Conservation (phyloP, 1,140 invertebrate genomes). For the Rhyzopertha dominica region DNA sequence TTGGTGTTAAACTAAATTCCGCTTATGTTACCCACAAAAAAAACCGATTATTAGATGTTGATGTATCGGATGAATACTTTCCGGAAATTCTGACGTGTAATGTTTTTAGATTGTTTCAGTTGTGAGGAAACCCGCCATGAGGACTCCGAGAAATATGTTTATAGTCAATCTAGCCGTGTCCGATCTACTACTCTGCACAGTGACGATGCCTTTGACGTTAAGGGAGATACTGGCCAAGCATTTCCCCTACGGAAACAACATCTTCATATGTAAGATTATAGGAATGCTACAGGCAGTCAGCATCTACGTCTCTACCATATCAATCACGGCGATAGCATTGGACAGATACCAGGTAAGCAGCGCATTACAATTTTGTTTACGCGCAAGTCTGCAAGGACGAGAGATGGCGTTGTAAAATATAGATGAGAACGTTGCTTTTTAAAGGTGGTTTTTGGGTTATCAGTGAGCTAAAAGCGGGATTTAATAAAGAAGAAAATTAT, state of each 20-base stretch:
- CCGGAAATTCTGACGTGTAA: too few relatives aligned
- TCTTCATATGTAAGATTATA: conserved; percentile 72
- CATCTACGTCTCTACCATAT: conserved; percentile 85
- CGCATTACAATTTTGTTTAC: not conserved
- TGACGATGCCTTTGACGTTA: conserved; percentile 81
- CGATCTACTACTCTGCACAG: conserved; percentile 75
- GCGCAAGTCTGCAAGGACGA: too few relatives aligned
- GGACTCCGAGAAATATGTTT: conserved; percentile 82
- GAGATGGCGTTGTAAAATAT: too few relatives aligned
- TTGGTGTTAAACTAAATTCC: too few relatives aligned
- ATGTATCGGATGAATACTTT: too few relatives aligned
- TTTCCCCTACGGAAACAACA: conserved; percentile 63
- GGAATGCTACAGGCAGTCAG: conserved; percentile 77
- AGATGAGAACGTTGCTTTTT: too few relatives aligned
- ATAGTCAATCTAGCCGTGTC: conserved; percentile 86
- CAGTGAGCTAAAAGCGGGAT: too few relatives aligned
- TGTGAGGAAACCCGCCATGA: conserved; percentile 73
- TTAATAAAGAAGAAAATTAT: too few relatives aligned
- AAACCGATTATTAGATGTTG: too few relatives aligned
- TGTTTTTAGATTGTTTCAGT: conserved; percentile 51
- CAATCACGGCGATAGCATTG: conserved; percentile 83
- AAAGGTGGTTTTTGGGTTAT: too few relatives aligned
- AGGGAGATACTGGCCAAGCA: conserved; percentile 74
- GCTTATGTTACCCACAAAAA: too few relatives aligned
- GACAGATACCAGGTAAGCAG: conserved; percentile 66